Evolutionary conservation across 2,113 vertebrate species (phyloP).

Genomic region (Myodes glareolus): DNA sequence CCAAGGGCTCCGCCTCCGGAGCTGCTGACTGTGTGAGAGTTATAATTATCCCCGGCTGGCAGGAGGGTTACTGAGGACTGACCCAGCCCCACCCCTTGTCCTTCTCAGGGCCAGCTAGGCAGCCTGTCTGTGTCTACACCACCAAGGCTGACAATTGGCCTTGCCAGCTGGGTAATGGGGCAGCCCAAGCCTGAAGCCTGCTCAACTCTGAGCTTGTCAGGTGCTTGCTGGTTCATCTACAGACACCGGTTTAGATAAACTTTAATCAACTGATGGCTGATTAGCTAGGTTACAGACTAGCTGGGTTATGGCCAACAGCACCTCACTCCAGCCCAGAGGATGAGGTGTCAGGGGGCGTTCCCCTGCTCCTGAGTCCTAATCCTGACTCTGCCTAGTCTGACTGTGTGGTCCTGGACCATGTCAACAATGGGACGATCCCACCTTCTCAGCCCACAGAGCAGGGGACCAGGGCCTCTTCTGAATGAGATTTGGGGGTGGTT

Average conservation of each 20-base stretch:
- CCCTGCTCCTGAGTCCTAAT: not conserved
- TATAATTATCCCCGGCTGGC: not conserved
- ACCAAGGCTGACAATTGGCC: not conserved
- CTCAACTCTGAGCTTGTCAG: not conserved
- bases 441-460: not conserved
- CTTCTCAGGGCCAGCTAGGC: not conserved
- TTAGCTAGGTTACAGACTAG: not conserved
- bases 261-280: not conserved
- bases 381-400: not conserved
- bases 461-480: not conserved
- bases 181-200: not conserved
- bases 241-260: not conserved
- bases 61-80: not conserved
- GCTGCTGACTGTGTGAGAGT: not conserved
- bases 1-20: not conserved
- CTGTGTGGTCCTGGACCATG: not conserved
- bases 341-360: fast-evolving
- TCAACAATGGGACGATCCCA: not conserved
- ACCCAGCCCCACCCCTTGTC: not conserved
- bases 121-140: not conserved
- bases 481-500: not conserved
- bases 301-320: not conserved
- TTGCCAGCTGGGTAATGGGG: not conserved
- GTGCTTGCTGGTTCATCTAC: not conserved
- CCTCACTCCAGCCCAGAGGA: not conserved